Base-by-base conservation (phyloP, 2,113 vertebrate species). In the Phainopepla nitens region DNA sequence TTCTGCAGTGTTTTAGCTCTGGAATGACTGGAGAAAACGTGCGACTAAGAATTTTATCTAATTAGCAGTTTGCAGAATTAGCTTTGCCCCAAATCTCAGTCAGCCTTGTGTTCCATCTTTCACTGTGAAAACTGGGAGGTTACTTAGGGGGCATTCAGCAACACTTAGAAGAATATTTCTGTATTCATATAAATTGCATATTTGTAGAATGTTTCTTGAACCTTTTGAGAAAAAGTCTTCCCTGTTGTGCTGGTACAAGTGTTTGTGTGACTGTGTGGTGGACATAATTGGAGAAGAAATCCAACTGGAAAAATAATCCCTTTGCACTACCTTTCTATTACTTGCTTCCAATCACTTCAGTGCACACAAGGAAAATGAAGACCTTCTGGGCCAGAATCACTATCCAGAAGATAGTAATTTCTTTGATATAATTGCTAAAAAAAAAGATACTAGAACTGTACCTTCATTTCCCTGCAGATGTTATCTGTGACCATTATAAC, bases 251-350 rank as follows among this genome's bases (percentile, higher is more conserved):
- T 94, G 41, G 28, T 77, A 36, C 19, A 60, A 61, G 24, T 73
- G 58, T 89, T 94, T 86, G 29, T 84, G 51, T 82, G 71, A 64
- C 47, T 92, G 47, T 50, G 25, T 51, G 60, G 41, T 57, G 49
- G 86, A 29, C 23, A 41, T n/a, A 83, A 72, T 2, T 69, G 58
- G 28, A 90, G 68, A 72, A 65, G 25, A 69, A 54, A 86, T 86
- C 25, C 89, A 90, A 53, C 89, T 95, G 83, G 50, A 94, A 89
- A 94, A 90, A 80, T 44, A 93, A 61, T 86, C 68, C 54, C 9
- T 69, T 75, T 82, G 1, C 41, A 39, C 13, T 62, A 51, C 68
- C 45, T 92, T 83, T 76, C 45, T 76, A 0, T 75, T 69, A 64
- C 24, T 44, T 57, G 18, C 17, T 79, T 96, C n/a, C 41, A 17